Evolutionary conservation across 37 sponge, comb jelly and placozoan genomes (phyloP).

Genomic region (Beroe ovata): DNA sequence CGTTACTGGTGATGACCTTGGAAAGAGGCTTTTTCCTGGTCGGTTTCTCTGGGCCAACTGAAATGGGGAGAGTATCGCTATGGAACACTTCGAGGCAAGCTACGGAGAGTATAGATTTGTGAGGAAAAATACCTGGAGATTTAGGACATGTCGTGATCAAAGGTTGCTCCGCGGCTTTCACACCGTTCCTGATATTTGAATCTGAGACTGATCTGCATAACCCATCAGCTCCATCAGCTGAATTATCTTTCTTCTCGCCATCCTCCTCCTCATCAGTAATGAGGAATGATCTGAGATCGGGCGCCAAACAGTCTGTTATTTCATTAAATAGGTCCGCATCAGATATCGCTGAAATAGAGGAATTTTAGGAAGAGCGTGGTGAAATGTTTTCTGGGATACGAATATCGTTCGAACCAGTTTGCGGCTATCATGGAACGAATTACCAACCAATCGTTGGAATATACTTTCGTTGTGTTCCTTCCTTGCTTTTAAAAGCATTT

Average conservation of each 20-base stretch:
- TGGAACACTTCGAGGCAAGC: too few species aligned
- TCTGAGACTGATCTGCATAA: neutral
- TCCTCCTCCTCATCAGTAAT: conserved; percentile 10
- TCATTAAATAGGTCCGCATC: conserved; percentile 38
- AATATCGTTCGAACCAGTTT: neutral
- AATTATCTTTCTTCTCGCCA: neutral
- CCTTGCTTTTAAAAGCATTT: neutral
- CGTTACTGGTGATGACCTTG: conserved; percentile 28
- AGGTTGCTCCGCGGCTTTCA: neutral
- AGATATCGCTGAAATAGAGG: conserved; percentile 12
- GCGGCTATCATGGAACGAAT: neutral
- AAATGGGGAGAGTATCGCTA: too few species aligned
- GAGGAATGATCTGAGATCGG: conserved; percentile 23
- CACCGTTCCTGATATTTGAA: neutral
- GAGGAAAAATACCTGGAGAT: too few species aligned
- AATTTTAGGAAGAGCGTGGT: too few species aligned
- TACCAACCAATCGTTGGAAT: neutral
- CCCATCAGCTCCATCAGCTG: neutral
- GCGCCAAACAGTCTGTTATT: conserved; percentile 31
- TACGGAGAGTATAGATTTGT: too few species aligned
- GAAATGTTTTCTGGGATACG: too few species aligned
- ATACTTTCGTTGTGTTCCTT: neutral
- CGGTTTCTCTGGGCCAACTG: conserved; percentile 35
- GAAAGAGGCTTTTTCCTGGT: neutral
- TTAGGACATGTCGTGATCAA: neutral